These are phyloP conservation scores for Papilio glaucus DNA, from an alignment of 1,140 invertebrate genomes.

Conservation along the genomic window DNA sequence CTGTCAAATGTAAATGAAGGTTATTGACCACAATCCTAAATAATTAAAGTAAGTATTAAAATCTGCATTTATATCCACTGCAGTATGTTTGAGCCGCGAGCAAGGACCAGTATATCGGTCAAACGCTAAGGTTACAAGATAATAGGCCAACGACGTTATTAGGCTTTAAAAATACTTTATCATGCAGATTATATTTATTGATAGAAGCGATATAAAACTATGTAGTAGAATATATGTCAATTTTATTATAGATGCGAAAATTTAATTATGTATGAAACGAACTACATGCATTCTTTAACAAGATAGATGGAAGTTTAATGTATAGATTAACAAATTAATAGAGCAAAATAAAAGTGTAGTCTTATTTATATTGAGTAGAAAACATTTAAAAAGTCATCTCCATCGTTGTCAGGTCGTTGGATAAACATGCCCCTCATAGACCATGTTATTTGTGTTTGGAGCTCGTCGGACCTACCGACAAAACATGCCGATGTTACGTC, in stretches of 20 bases:
- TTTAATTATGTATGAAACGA: neutral
- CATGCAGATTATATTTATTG: constrained; percentile 26
- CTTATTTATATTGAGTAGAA: too few species aligned
- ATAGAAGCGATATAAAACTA: neutral
- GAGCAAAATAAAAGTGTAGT: too few species aligned
- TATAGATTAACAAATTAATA: too few species aligned
- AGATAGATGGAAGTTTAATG: too few species aligned
- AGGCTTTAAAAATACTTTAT: constrained; percentile 36
- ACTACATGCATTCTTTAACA: too few species aligned
- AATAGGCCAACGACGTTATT: constrained; percentile 28
- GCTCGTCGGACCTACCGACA: constrained; percentile 44
- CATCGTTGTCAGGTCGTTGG: too few species aligned
- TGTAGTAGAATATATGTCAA: neutral
- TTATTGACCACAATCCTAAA: neutral
- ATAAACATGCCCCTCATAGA: constrained; percentile 29
- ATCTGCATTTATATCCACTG: constrained; percentile 1
- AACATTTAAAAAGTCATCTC: too few species aligned
- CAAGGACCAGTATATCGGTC: constrained; percentile 24
- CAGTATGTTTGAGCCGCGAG: neutral
- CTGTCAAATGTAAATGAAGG: too few species aligned
- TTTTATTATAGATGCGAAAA: neutral
- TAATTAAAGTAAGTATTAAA: neutral
- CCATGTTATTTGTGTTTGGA: constrained; percentile 59
- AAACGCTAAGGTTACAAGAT: constrained; percentile 31
- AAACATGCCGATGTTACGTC: constrained; percentile 16